A percentile compares a stretch with the other conserved stretches of the same genome.
These are phyloP conservation scores for Myiagra hebetior DNA, from an alignment of 2,113 vertebrate genomes.

Conservation along the genomic window DNA sequence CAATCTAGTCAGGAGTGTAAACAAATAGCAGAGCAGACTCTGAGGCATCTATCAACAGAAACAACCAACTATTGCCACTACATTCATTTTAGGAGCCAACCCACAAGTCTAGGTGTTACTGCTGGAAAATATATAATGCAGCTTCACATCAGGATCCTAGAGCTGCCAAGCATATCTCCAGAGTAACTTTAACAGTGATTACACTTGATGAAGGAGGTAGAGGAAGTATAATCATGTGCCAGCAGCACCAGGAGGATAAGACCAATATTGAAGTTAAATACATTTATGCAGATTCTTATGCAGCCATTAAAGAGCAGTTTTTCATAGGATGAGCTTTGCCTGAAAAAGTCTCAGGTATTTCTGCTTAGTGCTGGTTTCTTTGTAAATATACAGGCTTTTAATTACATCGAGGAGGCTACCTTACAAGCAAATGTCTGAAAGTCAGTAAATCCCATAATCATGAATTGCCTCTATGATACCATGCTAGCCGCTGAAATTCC, in stretches of 20 bases:
- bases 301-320: background rate
- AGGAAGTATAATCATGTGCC: conserved; percentile 32
- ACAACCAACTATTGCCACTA: background rate
- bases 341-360: background rate
- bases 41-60: conserved; percentile 14
- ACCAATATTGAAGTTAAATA: conserved; percentile 6
- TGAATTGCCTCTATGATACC: conserved; percentile 41
- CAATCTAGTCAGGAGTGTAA: background rate
- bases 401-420: background rate
- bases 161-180: conserved; percentile 19
- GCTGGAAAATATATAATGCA: conserved; percentile 31
- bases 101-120: background rate
- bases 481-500: background rate
- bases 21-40: background rate
- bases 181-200: conserved; percentile 60
- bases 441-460: conserved; percentile 35
- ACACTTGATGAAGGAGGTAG: conserved; percentile 15
- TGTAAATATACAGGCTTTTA: conserved; percentile 19
- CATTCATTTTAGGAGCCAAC: conserved; percentile 26
- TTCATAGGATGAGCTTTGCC: background rate
- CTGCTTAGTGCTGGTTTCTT: background rate
- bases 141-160: conserved; percentile 13
- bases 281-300: conserved; percentile 10
- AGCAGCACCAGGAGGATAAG: conserved; percentile 10
- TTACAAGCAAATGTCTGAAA: conserved; percentile 37